Evolutionary conservation across 2,888 invertebrate genomes (phyloP), one percentile per base, ranked within the genome.

Genomic region (Aleiodes testaceus): DNA sequence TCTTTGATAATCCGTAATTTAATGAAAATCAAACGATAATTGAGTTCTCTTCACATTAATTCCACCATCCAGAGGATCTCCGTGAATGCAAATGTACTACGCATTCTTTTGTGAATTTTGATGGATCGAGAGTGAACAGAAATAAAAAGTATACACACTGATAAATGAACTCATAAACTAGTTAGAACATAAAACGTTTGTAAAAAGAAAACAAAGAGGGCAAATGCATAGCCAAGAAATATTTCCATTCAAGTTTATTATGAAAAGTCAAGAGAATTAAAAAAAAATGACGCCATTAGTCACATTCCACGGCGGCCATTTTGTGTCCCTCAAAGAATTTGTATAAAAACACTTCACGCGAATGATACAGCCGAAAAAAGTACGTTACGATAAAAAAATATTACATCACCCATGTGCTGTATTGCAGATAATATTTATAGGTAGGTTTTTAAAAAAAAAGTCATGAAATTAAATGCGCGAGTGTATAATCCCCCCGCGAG

Each of bases 371-470:
- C 42, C 59, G 16, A 59, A 30, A 55, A 55, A 59, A 59, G 2
- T 9, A 36, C 7, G 36, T 6, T 22, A 14, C 26, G 36, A 55
- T 30, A 9, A 6, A 36, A 36, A 36, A 55, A 55, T 36, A 36
- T 12, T 7, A 14, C 6, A 14, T 22, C 22, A 22, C n/a, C n/a
- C 12, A 20, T 22, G 22, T 11, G 11, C 11, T 52, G 12, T 52
- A 52, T 55, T 55, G 30, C 30, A 55, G 36, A 36, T 11, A 16
- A 36, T 55, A 55, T 55, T 55, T 55, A 55, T 55, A 16, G 30
- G 3, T 12, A 30, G 30, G 55, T 36, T n/a, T n/a, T n/a, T n/a
- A n/a, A n/a, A n/a, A n/a, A 55, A 12, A 36, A 30, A 55, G 14
- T 14, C 36, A 55, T 30, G 7, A 6, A 30, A 55, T 55, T 55